Evolutionary conservation across 2,797 vertebrate genomes (phyloP).

Genomic region (Siniperca undulata): DNA sequence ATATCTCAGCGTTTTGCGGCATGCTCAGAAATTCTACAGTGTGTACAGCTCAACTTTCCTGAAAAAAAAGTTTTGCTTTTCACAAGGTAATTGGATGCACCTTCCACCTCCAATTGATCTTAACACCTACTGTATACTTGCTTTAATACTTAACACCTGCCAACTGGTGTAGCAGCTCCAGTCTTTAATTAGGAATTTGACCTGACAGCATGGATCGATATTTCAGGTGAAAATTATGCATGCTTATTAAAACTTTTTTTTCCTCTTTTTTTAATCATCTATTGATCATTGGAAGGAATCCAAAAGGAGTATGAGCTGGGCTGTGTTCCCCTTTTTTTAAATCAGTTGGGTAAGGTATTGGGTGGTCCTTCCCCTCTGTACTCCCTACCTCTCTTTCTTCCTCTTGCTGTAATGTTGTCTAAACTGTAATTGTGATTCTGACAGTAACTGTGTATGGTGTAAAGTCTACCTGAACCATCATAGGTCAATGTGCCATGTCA

Average conservation of each 20-base stretch:
- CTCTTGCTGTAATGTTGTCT: background rate
- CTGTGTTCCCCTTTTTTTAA: background rate
- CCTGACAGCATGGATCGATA: slow-evolving; percentile 57
- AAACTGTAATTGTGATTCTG: background rate
- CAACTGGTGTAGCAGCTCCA: slow-evolving; percentile 29
- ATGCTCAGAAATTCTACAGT: background rate
- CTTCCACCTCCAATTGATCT: slow-evolving; percentile 35
- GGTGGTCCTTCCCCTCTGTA: background rate
- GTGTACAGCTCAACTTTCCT: background rate
- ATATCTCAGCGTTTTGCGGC: background rate
- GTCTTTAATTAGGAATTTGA: slow-evolving; percentile 57
- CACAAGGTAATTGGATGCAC: slow-evolving; percentile 43
- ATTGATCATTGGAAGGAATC: slow-evolving; percentile 36
- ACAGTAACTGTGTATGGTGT: background rate
- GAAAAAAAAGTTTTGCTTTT: background rate
- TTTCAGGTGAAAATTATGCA: slow-evolving; percentile 52
- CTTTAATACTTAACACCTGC: slow-evolving; percentile 49
- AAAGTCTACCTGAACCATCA: background rate
- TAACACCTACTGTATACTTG: slow-evolving; percentile 1
- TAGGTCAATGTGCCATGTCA: background rate
- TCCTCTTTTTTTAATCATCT: background rate
- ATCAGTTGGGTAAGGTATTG: background rate
- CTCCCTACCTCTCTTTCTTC: background rate
- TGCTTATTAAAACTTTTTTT: slow-evolving; percentile 42
- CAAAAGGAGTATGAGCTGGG: slow-evolving; percentile 1